Evolutionary conservation across 1,140 invertebrate genomes (phyloP).

Genomic region (Parapsyche elsis): DNA sequence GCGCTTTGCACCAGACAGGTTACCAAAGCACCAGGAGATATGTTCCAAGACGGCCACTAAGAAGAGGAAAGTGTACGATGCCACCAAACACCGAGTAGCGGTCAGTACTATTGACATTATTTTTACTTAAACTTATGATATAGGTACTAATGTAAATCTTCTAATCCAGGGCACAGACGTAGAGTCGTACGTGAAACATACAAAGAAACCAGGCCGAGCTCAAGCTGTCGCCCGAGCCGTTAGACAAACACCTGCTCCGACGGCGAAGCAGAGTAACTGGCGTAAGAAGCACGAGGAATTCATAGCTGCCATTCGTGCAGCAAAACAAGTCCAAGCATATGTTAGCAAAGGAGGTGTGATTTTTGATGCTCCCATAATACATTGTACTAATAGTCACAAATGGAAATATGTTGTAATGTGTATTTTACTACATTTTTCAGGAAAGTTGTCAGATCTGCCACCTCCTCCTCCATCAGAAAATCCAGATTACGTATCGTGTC

Average conservation of each 20-base stretch:
- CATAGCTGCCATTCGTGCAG: constrained; percentile 87
- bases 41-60: constrained; percentile 80
- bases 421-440: constrained; percentile 57
- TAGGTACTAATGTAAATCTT: background rate
- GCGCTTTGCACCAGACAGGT: constrained; percentile 81
- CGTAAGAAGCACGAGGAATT: constrained; percentile 93
- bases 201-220: constrained; percentile 57
- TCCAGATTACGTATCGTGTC: constrained; percentile 92
- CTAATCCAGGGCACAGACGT: constrained; percentile 82
- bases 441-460: constrained; percentile 86
- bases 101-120: constrained; percentile 57
- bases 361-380: constrained; percentile 39
- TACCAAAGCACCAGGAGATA: constrained; percentile 84
- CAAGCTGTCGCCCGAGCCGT: constrained; percentile 47
- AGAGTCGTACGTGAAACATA: constrained; percentile 76
- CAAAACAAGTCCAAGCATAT: constrained; percentile 87
- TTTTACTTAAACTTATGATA: too few species aligned
- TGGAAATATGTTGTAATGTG: background rate
- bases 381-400: background rate
- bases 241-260: constrained; percentile 36
- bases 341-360: constrained; percentile 86
- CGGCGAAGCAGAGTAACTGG: constrained; percentile 81
- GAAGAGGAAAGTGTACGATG: constrained; percentile 89
- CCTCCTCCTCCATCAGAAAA: constrained; percentile 88
- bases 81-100: constrained; percentile 80